Evolutionary conservation across 1,140 invertebrate genomes (phyloP).

Genomic region (Drosophila rhopaloa): DNA sequence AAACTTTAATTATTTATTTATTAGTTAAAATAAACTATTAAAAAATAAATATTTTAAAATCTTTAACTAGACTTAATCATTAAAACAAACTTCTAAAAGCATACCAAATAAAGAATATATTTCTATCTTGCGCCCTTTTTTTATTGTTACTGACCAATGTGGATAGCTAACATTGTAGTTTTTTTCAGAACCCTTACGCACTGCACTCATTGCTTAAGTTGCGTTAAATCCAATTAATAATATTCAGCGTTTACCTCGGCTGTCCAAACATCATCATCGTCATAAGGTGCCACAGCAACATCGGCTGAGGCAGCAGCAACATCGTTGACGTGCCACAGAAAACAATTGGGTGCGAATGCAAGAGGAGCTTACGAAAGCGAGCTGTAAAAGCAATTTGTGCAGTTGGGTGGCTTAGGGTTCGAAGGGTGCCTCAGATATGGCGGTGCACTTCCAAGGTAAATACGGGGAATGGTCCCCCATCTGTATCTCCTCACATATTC

Average conservation of each 20-base stretch:
- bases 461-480: conserved; percentile 9
- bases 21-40: too few species aligned
- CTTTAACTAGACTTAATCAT: too few species aligned
- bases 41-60: too few species aligned
- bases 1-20: too few species aligned
- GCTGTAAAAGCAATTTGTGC: conserved; percentile 14
- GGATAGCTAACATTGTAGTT: not conserved
- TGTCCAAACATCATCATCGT: conserved; percentile 7
- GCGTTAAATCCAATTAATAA: conserved; percentile 77
- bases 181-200: conserved; percentile 26
- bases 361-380: conserved; percentile 56
- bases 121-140: too few species aligned
- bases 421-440: conserved; percentile 4
- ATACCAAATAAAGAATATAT: too few species aligned
- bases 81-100: too few species aligned
- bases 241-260: conserved; percentile 14
- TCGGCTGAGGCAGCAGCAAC: conserved; percentile 2
- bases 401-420: conserved; percentile 13
- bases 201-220: conserved; percentile 58
- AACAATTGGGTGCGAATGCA: conserved; percentile 30
- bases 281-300: conserved; percentile 2
- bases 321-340: conserved; percentile 8
- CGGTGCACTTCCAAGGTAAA: conserved; percentile 41
- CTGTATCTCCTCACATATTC: not conserved
- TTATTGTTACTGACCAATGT: not conserved